Evolutionary conservation across 2,888 invertebrate genomes (phyloP).

Genomic region (Drosophila pegasa): DNA sequence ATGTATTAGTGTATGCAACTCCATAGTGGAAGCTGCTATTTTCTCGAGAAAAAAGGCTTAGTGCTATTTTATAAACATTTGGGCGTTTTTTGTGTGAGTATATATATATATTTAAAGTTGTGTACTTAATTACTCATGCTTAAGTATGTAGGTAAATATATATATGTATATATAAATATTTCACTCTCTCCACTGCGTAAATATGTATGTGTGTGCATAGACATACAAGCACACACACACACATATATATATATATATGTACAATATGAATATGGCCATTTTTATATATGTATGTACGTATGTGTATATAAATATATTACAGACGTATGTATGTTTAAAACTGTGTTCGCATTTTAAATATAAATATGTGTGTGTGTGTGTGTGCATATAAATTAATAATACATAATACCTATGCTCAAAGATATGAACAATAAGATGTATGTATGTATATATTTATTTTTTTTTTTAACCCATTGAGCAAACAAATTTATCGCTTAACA

Average conservation of each 20-base stretch:
- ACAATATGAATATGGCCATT: conserved; percentile 9
- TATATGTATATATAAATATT: conserved; percentile 4
- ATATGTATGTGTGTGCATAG: conserved; percentile 7
- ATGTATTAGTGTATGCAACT: not conserved
- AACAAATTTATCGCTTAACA: conserved; percentile 15
- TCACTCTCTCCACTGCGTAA: conserved; percentile 30
- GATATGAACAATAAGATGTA: not conserved
- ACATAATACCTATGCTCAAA: conserved; percentile 4
- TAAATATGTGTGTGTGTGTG: not conserved
- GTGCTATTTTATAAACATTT: conserved; percentile 1
- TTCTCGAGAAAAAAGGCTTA: not conserved
- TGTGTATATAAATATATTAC: not conserved
- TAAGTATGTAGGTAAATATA: conserved; percentile 2
- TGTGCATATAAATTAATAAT: conserved; percentile 3
- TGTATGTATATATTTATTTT: not conserved
- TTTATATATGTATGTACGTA: conserved; percentile 5
- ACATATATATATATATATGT: not conserved
- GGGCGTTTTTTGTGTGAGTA: conserved; percentile 4
- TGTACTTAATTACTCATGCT: conserved; percentile 9
- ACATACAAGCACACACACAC: not conserved
- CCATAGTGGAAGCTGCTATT: conserved; percentile 1
- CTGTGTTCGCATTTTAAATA: not conserved
- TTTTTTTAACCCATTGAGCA: conserved; percentile 12
- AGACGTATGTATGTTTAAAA: not conserved
- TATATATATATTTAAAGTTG: conserved; percentile 6